Base-by-base conservation (phyloP, 2,113 vertebrate species). In the Paraplagusia blochii region DNA sequence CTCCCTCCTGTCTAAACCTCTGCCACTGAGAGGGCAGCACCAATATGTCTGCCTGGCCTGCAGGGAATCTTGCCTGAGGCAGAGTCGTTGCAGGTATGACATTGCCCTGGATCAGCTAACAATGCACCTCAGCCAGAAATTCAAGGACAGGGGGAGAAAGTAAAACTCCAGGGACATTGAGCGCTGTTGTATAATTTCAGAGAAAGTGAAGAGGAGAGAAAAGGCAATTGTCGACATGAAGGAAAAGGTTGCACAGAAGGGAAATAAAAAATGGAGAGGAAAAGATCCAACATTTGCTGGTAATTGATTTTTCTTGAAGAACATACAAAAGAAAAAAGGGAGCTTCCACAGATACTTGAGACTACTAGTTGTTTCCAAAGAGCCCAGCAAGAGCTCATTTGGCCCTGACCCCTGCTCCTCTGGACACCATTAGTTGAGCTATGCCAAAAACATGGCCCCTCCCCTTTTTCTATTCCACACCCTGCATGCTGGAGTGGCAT, bases 401-500 rank as follows among this genome's bases (percentile, higher is more conserved):
- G 88, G 79, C 76, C 58, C 69, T 73, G 62, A 58, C 80, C 63
- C 62, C 66, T 77, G 70, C 61, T 80, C 63, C 65, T 74, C 66
- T 44, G 83, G 82, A 80, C 71, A 76, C 58, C 53, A 63, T 66
- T 72, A 59, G 73, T 76, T 73, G 72, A 68, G 79, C 74, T 75
- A 16, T 69, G 72, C 72, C 72, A 77, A 81, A 79, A 83, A 63
- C 45, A 53, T 48, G 66, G 51, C 68, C 56, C 45, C 50, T 16
- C 56, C 50, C 42, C 46, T 15, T 9, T 44, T 9, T 8, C 49
- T 29, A 4, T 29, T 54, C 53, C 46, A 53, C 16, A 64, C 48
- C 52, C 63, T 60, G 49, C 58, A n/a, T 80, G 67, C 88, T 79
- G 57, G 81, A 93, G 87, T 91, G 88, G 83, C 89, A 89, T 84